phyloP scores from a whole-genome alignment of 2,888 invertebrate species.

The Drosophila recens region DNA sequence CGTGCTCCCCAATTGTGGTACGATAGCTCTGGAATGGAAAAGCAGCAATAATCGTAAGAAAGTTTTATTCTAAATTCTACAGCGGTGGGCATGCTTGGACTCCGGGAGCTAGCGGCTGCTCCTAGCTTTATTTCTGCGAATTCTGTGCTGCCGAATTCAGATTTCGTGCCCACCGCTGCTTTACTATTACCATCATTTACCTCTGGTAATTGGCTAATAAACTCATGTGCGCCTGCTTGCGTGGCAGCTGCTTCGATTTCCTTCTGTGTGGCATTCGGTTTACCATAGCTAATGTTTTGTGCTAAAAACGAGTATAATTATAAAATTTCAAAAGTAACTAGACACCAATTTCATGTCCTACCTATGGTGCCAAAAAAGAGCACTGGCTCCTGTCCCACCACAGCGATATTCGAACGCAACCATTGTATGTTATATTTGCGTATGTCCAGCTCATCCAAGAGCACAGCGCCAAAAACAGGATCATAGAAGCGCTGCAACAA shows the following conservation, averaged over 20 bases:
- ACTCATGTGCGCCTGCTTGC: slow-evolving; percentile 91
- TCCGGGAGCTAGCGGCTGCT: too few species aligned
- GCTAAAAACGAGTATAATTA: slow-evolving; percentile 47
- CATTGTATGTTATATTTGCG: slow-evolving; percentile 89
- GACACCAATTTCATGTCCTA: slow-evolving; percentile 9
- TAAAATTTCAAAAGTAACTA: neutral
- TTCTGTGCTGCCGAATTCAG: too few species aligned
- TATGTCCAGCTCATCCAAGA: slow-evolving; percentile 88
- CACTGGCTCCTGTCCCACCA: slow-evolving; percentile 95
- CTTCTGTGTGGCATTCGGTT: slow-evolving; percentile 88
- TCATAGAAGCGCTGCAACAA: slow-evolving; percentile 92
- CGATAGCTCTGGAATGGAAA: slow-evolving; percentile 88
- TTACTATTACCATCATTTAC: slow-evolving; percentile 85
- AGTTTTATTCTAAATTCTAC: too few species aligned
- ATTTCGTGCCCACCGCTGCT: too few species aligned
- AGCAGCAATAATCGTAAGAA: too few species aligned
- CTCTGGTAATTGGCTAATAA: slow-evolving; percentile 90
- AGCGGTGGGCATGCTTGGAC: too few species aligned
- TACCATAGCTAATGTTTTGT: slow-evolving; percentile 90
- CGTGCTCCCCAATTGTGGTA: slow-evolving; percentile 92
- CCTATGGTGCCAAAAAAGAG: slow-evolving; percentile 92
- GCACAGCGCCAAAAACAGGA: slow-evolving; percentile 87
- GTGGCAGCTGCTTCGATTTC: slow-evolving; percentile 91
- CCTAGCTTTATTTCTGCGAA: too few species aligned
- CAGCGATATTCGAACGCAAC: slow-evolving; percentile 91